phyloP scores from a whole-genome alignment of 2,797 vertebrate species.

The Sternotherus odoratus region DNA sequence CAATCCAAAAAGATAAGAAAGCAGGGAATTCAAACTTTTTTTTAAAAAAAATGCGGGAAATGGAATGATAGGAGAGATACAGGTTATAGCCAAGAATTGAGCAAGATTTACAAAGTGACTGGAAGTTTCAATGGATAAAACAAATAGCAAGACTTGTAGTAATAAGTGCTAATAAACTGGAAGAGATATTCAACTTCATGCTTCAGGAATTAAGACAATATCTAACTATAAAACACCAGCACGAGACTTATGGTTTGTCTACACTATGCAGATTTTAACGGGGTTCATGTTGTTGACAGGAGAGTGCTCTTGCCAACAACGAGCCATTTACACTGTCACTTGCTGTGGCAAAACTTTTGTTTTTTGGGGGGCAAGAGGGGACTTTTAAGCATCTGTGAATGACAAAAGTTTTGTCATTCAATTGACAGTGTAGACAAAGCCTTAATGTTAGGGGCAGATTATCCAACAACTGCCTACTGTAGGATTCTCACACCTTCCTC shows the following conservation, averaged over 20 bases:
- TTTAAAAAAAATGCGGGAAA: background rate
- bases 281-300: too few relatives aligned
- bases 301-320: too few relatives aligned
- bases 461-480: background rate
- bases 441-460: background rate
- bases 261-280: too few relatives aligned
- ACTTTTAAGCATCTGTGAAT: too few relatives aligned
- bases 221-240: background rate
- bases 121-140: background rate
- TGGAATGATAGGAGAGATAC: background rate
- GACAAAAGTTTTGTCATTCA: too few relatives aligned
- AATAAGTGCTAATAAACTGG: background rate
- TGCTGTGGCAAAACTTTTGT: too few relatives aligned
- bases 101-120: background rate
- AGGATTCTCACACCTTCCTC: background rate
- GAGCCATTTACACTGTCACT: too few relatives aligned
- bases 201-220: background rate
- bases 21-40: background rate
- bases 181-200: background rate
- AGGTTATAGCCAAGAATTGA: background rate
- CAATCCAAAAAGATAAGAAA: background rate
- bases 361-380: fast-evolving
- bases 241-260: background rate
- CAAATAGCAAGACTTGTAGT: background rate
- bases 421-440: too few relatives aligned